Conservation (phyloP, 30 jellyfish, hydroid and myxozoan species). For the Sanderia malayensis region DNA sequence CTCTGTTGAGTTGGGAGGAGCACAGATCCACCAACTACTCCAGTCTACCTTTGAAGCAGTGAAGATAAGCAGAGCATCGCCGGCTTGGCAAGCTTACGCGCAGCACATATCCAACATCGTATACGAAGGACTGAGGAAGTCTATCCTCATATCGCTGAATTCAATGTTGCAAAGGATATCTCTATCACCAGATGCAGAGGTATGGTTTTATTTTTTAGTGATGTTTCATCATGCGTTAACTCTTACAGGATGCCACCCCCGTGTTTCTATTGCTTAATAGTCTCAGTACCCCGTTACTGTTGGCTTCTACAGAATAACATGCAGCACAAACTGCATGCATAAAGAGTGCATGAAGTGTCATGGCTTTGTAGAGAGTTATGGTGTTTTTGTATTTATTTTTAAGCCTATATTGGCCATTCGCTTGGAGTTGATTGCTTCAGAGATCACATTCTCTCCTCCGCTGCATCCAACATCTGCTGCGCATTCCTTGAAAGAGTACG, state of each 20-base stretch:
- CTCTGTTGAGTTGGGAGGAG: constrained; percentile 42
- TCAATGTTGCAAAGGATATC: constrained; percentile 45
- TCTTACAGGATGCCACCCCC: too few species aligned
- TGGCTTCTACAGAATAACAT: too few species aligned
- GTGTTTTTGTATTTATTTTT: neutral
- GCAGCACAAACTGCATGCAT: too few species aligned
- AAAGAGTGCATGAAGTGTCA: too few species aligned
- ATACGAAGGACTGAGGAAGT: constrained; percentile 49
- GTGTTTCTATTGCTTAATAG: too few species aligned
- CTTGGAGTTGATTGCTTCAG: constrained; percentile 65
- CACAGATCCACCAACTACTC: constrained; percentile 42
- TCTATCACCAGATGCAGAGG: constrained; percentile 18
- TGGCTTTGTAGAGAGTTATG: too few species aligned
- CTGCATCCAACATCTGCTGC: constrained; percentile 48
- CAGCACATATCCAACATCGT: constrained; percentile 46
- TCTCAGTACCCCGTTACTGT: too few species aligned
- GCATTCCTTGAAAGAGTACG: constrained; percentile 52
- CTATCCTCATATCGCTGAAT: constrained; percentile 46
- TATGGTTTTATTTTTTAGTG: too few species aligned
- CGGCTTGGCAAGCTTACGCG: constrained; percentile 59
- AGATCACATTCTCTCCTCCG: constrained; percentile 71
- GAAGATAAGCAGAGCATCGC: constrained; percentile 70
- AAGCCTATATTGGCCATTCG: constrained; percentile 65
- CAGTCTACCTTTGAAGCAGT: constrained; percentile 65
- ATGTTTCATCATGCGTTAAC: too few species aligned